Percentiles rank a stretch among this genome's conserved stretches.
phyloP scores from a whole-genome alignment of 2,797 vertebrate genomes.

The Squalus acanthias region DNA sequence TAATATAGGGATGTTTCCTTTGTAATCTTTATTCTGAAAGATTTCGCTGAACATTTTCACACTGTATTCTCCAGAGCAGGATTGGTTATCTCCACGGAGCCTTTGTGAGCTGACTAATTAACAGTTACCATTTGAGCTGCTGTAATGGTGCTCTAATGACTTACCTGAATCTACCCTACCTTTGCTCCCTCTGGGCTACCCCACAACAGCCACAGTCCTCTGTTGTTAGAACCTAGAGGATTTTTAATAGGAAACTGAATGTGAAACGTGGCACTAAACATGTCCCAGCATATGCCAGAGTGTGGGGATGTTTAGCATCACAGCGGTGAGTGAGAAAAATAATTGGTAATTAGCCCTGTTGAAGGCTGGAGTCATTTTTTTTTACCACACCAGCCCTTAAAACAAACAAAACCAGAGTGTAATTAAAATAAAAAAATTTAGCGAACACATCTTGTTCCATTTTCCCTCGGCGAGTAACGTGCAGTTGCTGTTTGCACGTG shows the following conservation, averaged over 20 bases:
- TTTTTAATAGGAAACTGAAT: slow-evolving; percentile 29
- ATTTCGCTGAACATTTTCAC: not conserved
- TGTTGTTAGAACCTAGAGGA: slow-evolving; percentile 13
- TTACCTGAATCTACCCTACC: slow-evolving; percentile 26
- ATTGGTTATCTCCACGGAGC: not conserved
- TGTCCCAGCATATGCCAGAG: slow-evolving; percentile 24
- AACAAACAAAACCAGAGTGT: slow-evolving; percentile 12
- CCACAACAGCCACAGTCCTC: slow-evolving; percentile 21
- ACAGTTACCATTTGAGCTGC: slow-evolving; percentile 31
- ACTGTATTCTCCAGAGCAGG: not conserved
- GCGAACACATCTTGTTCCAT: slow-evolving; percentile 16
- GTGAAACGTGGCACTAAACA: slow-evolving; percentile 32
- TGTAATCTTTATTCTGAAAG: not conserved
- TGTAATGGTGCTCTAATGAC: not conserved
- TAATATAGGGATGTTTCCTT: not conserved
- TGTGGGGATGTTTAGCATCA: slow-evolving; percentile 21
- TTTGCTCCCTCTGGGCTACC: not conserved
- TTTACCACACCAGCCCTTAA: not conserved
- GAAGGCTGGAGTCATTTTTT: slow-evolving; percentile 21
- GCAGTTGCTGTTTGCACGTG: not conserved
- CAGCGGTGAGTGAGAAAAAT: slow-evolving; percentile 31
- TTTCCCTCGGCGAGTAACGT: not conserved
- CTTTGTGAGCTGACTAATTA: slow-evolving; percentile 20
- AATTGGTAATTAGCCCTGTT: slow-evolving; percentile 32
- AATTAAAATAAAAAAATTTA: not conserved